These are phyloP conservation scores for Cantharis rufa DNA, from an alignment of 2,888 invertebrate genomes.

Conservation along the genomic window DNA sequence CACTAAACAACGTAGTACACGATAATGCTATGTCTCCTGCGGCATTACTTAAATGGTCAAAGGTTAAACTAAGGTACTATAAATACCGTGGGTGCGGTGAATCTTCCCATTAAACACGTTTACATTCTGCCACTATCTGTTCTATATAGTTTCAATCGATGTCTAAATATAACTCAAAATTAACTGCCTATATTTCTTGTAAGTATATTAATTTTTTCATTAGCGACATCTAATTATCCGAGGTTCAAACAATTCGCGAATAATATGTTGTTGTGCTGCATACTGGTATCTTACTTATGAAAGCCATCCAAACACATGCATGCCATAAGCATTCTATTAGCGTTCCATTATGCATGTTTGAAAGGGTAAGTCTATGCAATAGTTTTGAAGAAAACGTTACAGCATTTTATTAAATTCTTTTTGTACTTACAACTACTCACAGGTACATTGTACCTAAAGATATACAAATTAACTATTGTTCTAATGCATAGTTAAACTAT, in stretches of 20 bases:
- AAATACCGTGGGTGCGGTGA: conserved; percentile 22
- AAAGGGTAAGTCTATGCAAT: neutral
- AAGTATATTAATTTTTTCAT: neutral
- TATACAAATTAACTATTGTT: neutral
- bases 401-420: neutral
- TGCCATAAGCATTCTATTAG: neutral
- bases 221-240: neutral
- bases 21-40: conserved; percentile 20
- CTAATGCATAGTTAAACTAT: neutral
- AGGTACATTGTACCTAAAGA: neutral
- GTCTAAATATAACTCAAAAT: neutral
- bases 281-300: neutral
- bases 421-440: neutral
- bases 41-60: conserved; percentile 27
- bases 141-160: neutral
- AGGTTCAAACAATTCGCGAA: neutral
- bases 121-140: neutral
- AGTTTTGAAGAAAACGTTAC: neutral
- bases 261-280: neutral
- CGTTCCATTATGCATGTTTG: neutral
- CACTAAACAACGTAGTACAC: conserved; percentile 14
- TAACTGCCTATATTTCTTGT: neutral
- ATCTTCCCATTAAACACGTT: conserved; percentile 19
- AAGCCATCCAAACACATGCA: neutral
- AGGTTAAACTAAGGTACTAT: conserved; percentile 28